Percentiles rank a stretch among this genome's conserved stretches.
These are phyloP conservation scores for Drosophila ficusphila DNA, from an alignment of 1,140 invertebrate genomes.

Conservation along the genomic window DNA sequence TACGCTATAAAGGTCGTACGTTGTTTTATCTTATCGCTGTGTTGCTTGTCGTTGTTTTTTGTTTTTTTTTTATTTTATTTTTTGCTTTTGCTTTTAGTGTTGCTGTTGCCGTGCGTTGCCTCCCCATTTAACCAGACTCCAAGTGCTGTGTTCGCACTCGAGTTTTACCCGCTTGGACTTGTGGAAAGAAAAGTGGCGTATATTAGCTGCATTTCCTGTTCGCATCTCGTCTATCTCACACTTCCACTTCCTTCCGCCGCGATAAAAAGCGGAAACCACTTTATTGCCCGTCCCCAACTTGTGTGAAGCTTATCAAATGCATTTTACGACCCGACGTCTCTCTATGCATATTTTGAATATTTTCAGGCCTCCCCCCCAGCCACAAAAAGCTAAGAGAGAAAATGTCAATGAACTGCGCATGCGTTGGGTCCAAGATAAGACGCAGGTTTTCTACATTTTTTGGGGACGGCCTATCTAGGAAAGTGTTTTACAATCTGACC, in stretches of 20 bases:
- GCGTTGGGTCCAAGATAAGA: constrained; percentile 66
- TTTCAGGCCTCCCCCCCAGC: constrained; percentile 13
- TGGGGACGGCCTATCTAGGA: constrained; percentile 56
- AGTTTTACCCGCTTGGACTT: constrained; percentile 33
- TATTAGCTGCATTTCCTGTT: constrained; percentile 78
- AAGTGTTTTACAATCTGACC: constrained; percentile 67
- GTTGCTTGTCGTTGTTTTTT: constrained; percentile 41
- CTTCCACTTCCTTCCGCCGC: constrained; percentile 71
- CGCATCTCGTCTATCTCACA: constrained; percentile 62
- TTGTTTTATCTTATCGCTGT: constrained; percentile 68
- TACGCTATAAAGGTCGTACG: constrained; percentile 80
- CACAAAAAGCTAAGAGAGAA: not conserved
- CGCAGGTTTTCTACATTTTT: constrained; percentile 36
- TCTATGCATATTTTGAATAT: constrained; percentile 59
- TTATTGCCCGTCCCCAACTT: constrained; percentile 27
- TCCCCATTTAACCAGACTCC: constrained; percentile 30
- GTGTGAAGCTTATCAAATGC: constrained; percentile 73
- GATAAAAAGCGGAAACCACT: constrained; percentile 69
- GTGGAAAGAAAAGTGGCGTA: constrained; percentile 51
- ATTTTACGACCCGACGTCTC: constrained; percentile 61
- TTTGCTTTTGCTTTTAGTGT: constrained; percentile 8
- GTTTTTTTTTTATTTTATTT: constrained; percentile 56
- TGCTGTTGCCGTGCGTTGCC: constrained; percentile 19
- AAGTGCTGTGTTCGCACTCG: constrained; percentile 50
- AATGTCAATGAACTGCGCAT: constrained; percentile 73